Evolutionary conservation across 2,113 vertebrate genomes (phyloP).

Genomic region (Xyrauchen texanus): DNA sequence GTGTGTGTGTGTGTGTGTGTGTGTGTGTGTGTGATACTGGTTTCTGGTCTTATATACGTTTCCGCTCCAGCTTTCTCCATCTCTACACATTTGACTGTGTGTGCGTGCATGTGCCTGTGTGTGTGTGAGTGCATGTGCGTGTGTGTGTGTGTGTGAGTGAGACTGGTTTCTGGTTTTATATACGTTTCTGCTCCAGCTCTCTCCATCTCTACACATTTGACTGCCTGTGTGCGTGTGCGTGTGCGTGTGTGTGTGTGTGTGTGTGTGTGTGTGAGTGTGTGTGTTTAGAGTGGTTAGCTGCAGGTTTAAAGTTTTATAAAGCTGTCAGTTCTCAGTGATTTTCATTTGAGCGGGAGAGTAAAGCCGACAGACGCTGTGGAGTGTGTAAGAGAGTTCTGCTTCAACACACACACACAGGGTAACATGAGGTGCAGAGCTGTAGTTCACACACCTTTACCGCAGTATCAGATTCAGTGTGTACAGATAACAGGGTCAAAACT

Average conservation of each 20-base stretch:
- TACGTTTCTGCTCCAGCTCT: conserved; percentile 65
- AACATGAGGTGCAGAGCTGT: conserved; percentile 6
- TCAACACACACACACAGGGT: conserved; percentile 11
- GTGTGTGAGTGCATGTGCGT: too few species aligned
- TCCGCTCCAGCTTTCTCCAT: too few species aligned
- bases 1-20: too few species aligned
- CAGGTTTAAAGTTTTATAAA: conserved; percentile 78
- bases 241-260: not conserved
- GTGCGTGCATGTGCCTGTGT: too few species aligned
- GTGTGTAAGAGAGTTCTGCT: conserved; percentile 50
- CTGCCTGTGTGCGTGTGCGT: conserved; percentile 29
- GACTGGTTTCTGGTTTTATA: conserved; percentile 60
- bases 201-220: conserved; percentile 64
- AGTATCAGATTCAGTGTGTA: not conserved
- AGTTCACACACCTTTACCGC: conserved; percentile 19
- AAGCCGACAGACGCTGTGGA: conserved; percentile 62
- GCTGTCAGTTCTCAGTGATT: conserved; percentile 71
- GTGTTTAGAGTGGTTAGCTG: conserved; percentile 64
- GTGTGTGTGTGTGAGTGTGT: conserved; percentile 45
- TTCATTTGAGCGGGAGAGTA: conserved; percentile 64
- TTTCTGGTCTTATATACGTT: too few species aligned
- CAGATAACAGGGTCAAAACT: conserved; percentile 9
- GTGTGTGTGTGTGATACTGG: too few species aligned
- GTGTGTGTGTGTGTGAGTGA: conserved; percentile 36
- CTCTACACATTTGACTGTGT: too few species aligned